Base-by-base conservation (phyloP, 2,113 vertebrate genomes). In the Silurus glanis region DNA sequence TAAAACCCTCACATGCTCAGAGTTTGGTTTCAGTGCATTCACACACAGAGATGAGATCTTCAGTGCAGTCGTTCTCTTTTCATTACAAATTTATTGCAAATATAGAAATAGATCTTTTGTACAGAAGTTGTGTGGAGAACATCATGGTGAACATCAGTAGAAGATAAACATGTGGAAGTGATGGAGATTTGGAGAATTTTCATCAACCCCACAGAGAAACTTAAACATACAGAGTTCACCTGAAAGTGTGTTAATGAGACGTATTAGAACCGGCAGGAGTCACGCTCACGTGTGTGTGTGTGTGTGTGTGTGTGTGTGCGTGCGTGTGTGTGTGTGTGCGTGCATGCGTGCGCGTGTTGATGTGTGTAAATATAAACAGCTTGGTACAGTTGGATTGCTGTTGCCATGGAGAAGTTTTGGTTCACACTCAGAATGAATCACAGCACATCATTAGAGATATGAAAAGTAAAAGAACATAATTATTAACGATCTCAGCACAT, bases 91-190 rank as follows among this genome's bases (percentile, higher is more conserved):
- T 94, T 95, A 95, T 95, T 95, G 94, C 93, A 95, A 95, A 95
- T 95, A 95, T 95, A 95, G 92, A 95, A 95, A 95, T 95, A 91
- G 94, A 95, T 95, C 92, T 95, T 94, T 95, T 94, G 90, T 95
- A 94, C 94, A 95, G 93, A 95, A 95, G 94, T 91, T 56, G 90
- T 91, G 91, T 93, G 91, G 90, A 91, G 87, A 90, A 93, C 79
- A 91, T 92, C 89, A 92, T 88, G 56, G 59, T 91, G 90, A 89
- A 37, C 37, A 37, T 37, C 86, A 92, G 92, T 90, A 92, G 93
- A 91, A 91, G 82, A 92, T 55, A 0, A 88, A 88, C 47, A 17
- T 67, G 83, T 56, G 69, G 78, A 87, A 86, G 83, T 62, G 83
- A 91, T 51, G 82, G 53, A 88, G 79, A 85, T 90, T 37, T 19